Evolutionary conservation across 2,888 invertebrate species (phyloP), one percentile per base, ranked within the genome.

Genomic region (Zootermopsis nevadensis): DNA sequence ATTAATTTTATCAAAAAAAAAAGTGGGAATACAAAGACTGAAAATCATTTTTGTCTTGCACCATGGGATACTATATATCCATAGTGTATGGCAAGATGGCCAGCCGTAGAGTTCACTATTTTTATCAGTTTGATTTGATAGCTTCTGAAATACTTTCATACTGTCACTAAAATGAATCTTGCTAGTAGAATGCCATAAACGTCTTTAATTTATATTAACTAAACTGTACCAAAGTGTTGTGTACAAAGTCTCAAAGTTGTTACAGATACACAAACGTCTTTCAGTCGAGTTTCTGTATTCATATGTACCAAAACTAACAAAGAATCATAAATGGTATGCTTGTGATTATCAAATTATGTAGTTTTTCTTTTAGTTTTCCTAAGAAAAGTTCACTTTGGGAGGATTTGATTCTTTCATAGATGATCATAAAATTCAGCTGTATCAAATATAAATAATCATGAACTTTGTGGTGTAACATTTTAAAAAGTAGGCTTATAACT

Each of bases 1-100:
- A 60, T 60, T 60, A 60, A 60, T 60, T 60, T 60, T 60, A 60
- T 60, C n/a, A n/a, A 10, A n/a, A 60, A 60, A 60, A 60, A 60
- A 60, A 60, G 27, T 60, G 60, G 60, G 60, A 60, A 27, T 60
- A 60, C n/a, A 4, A 60, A 60, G 60, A 60, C 60, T 60, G 60
- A 60, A n/a, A 27, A n/a, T 60, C n/a, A 27, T 60, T 60, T 60
- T 60, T 60, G 60, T 60, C 27, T 27, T 60, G 24, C 10, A 60
- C 6, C 60, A 27, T 60, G 60, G 53, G 15, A 53, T 53, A 24
- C n/a, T 0, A 27, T n/a, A 27, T n/a, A 60, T 60, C 3, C 60
- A 60, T 8, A 27, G 8, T 60, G 60, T 60, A 27, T 27, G 12
- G n/a, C 27, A 60, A 60, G 60, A 12, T n/a, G 8, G 27, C 60